These are phyloP conservation scores for Drosophila austrosaltans DNA, from an alignment of 2,888 invertebrate species.

Conservation along the genomic window DNA sequence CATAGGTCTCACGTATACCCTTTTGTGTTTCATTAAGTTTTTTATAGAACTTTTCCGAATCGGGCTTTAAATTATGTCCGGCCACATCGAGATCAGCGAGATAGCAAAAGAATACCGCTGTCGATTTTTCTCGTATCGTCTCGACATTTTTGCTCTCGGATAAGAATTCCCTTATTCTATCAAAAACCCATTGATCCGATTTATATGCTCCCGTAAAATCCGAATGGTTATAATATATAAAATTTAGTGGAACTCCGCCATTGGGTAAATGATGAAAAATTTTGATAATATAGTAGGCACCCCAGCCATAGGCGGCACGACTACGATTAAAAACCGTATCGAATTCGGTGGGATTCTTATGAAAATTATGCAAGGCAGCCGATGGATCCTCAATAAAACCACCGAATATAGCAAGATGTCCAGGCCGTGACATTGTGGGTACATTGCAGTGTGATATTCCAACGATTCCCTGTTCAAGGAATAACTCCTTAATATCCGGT, in stretches of 20 bases:
- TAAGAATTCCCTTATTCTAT: constrained; percentile 88
- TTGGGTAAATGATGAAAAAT: constrained; percentile 90
- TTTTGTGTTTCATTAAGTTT: constrained; percentile 91
- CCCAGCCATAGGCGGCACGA: constrained; percentile 92
- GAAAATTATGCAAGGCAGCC: constrained; percentile 97
- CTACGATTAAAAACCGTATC: constrained; percentile 97
- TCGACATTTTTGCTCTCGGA: constrained; percentile 79
- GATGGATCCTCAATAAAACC: constrained; percentile 97
- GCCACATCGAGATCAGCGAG: constrained; percentile 95
- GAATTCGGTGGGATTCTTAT: constrained; percentile 97
- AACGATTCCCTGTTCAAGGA: constrained; percentile 78
- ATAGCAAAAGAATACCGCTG: constrained; percentile 93
- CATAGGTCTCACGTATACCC: constrained; percentile 88
- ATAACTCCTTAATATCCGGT: constrained; percentile 68
- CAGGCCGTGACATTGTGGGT: constrained; percentile 98
- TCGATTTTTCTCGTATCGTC: constrained; percentile 80
- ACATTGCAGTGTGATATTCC: constrained; percentile 95
- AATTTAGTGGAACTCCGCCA: constrained; percentile 54
- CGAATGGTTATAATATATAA: constrained; percentile 86
- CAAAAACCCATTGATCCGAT: constrained; percentile 96
- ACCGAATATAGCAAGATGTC: constrained; percentile 97
- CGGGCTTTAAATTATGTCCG: constrained; percentile 96
- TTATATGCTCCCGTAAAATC: constrained; percentile 88
- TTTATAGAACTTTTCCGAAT: constrained; percentile 89
- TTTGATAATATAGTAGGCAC: constrained; percentile 95